Base-by-base conservation (phyloP, 2,113 vertebrate species). In the Cisticola juncidis region DNA sequence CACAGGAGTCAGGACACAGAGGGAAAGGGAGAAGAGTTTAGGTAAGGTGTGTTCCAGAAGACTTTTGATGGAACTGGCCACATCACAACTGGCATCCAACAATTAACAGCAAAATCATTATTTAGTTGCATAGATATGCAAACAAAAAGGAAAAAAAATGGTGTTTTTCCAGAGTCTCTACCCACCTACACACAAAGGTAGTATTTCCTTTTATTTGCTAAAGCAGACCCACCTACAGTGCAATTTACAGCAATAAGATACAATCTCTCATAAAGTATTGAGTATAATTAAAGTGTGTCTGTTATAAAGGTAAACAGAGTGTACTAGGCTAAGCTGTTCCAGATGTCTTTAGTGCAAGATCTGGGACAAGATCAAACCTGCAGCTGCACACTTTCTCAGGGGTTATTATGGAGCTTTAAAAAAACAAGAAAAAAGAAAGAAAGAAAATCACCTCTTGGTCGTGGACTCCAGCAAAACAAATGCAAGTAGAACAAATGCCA, bases 291-390 rank as follows among this genome's bases (percentile, higher is more conserved):
- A 91, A 95, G 95, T 92, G 83, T 95, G 92, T 94, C 94, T 94
- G 93, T 97, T 96, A 95, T 81, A 95, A 95, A 96, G 93, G 88
- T 96, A 97, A 97, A 97, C 78, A 93, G 89, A 92, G 93, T 77
- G 86, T 94, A 95, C 94, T 87, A 83, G 76, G 87, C 91, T 95
- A 94, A 95, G 92, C 76, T 93, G 89, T 82, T 97, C 93, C 96
- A 97, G 95, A 95, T 96, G 97, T 93, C 95, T 97, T 90, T 74
- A 93, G 89, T 96, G 94, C 88, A 96, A 96, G 94, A 97, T 85
- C 94, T 87, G 72, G 95, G 97, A 97, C 99, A 99, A 98, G 99
- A 98, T 98, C 86, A 97, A 98, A 98, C 99, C 98, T 99, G 98
- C 79, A 96, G 92, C 86, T 85, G 90, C 72, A 84, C 95, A 86